Base-by-base conservation (phyloP, 2,888 invertebrate genomes). In the Lydus trimaculatus region DNA sequence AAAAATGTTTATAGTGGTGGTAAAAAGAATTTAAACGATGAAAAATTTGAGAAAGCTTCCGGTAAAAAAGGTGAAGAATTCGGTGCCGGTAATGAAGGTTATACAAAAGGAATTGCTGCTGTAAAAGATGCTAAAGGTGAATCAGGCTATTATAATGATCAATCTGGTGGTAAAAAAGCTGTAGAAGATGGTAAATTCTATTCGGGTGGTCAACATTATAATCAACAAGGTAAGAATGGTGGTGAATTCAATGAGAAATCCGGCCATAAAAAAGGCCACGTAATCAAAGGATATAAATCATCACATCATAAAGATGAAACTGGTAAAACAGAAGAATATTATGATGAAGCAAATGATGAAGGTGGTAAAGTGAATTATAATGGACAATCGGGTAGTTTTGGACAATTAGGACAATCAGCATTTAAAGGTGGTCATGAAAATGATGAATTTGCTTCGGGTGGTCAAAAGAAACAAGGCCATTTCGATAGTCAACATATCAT, bases 291-390 rank as follows among this genome's bases (percentile, higher is more conserved):
- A n/a, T 91, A 89, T 82, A 90, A 91, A 79, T 86, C 88, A 5
- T 89, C 90, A 4, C 89, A 90, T 79, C 90, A 90, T 78, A 90
- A 91, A 77, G 90, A 91, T 76, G 91, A 91, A 76, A 88, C 89
- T 75, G 90, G 90, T 67, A 90, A 90, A 80, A 87, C 89, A 7
- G 90, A 90, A 79, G 89, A 87, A 76, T 91, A 88, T 85, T 91
- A 89, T 76, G 91, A 91, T 67, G 90, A 90, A 76, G 89, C 88
- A 20, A 89, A 90, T 74, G 90, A 91, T 76, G 90, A 90, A 79
- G 90, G 88, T 0, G 89, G 89, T 74, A 88, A 89, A 76, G 87
- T 87, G 77, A 80, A 88, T 36, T 87, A 87, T 71, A 88, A 88
- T 7, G 89, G 89, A 31, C 87, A 89, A 72, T 86, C 87, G 67